A percentile compares a stretch with the other conserved stretches of the same genome.
Evolutionary conservation across 2,113 vertebrate species (phyloP).

Genomic region (Mystacornis crossleyi): DNA sequence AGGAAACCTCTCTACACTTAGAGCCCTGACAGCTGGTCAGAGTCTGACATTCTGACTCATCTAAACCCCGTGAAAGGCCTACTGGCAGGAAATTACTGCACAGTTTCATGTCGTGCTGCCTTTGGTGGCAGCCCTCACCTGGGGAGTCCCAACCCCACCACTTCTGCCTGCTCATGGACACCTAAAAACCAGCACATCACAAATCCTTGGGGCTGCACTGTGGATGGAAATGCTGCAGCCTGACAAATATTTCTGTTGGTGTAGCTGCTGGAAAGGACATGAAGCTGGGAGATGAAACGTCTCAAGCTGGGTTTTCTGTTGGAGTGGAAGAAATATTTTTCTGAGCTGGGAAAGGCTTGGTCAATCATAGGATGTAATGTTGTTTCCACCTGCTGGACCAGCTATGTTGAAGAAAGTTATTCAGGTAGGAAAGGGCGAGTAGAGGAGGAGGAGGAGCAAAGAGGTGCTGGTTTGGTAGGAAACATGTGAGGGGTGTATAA

Average conservation of each 20-base stretch:
- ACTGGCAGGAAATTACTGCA: neutral
- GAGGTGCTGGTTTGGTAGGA: neutral
- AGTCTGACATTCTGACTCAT: neutral
- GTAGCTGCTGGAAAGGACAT: neutral
- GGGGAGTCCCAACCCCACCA: neutral
- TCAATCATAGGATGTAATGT: neutral
- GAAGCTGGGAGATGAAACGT: neutral
- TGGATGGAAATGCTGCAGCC: neutral
- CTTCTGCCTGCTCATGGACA: neutral
- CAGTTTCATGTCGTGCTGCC: neutral
- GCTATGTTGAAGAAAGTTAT: neutral
- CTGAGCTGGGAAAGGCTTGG: neutral
- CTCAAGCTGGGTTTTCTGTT: neutral
- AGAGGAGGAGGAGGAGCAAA: neutral
- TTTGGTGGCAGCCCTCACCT: neutral
- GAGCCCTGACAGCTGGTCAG: neutral
- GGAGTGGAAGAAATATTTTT: neutral
- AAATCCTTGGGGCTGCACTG: neutral
- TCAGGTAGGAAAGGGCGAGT: neutral
- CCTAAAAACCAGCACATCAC: neutral
- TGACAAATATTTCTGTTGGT: neutral
- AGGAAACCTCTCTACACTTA: neutral
- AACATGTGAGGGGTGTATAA: neutral
- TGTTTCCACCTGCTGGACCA: neutral
- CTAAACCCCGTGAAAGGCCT: neutral